Percentiles rank a stretch among this genome's conserved stretches.
Conservation (phyloP, 2,888 invertebrate species). For the Zygaena filipendulae region DNA sequence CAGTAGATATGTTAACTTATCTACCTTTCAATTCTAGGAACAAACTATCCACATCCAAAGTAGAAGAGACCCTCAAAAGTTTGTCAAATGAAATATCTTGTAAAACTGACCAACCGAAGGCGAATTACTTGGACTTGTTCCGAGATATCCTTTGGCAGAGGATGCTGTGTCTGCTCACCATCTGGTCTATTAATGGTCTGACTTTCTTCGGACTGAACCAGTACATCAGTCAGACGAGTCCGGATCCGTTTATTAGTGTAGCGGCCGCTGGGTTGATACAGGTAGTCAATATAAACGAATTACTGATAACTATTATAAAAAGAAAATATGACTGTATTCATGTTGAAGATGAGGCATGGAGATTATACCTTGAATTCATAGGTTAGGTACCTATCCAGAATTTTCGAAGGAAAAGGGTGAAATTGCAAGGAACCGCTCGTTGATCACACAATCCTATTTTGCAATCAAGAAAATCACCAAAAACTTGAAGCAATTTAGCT, state of each 20-base stretch:
- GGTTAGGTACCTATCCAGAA: no score
- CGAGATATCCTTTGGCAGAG: slow-evolving; percentile 71
- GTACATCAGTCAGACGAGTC: slow-evolving; percentile 81
- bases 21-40: slow-evolving; percentile 62
- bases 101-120: slow-evolving; percentile 32
- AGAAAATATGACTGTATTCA: no score
- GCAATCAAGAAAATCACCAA: no score
- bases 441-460: no score
- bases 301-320: background rate
- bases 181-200: slow-evolving; percentile 86
- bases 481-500: no score
- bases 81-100: slow-evolving; percentile 29
- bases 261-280: slow-evolving; percentile 68
- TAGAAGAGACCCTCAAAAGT: slow-evolving; percentile 49
- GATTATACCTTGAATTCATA: no score
- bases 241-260: slow-evolving; percentile 84
- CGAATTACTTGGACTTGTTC: slow-evolving; percentile 72
- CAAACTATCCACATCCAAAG: slow-evolving; percentile 51
- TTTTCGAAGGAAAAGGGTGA: no score
- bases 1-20: no score
- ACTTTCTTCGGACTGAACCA: slow-evolving; percentile 88
- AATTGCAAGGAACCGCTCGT: no score
- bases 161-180: slow-evolving; percentile 73
- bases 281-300: slow-evolving; percentile 27
- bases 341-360: no score